These are phyloP conservation scores for Polydrusus tereticollis DNA, from an alignment of 2,888 invertebrate genomes.

Conservation along the genomic window DNA sequence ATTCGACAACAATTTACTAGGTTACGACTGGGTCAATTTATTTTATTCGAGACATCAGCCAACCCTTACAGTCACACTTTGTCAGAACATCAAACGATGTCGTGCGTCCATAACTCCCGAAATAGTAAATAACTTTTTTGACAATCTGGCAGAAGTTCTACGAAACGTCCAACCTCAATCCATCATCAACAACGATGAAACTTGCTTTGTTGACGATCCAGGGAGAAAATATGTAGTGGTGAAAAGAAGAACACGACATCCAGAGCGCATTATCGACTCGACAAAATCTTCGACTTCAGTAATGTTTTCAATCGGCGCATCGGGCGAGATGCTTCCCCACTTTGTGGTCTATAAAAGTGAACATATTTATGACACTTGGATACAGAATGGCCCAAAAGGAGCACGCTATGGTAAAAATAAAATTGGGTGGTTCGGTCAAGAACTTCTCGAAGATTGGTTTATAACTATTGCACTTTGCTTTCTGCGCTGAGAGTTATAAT, in stretches of 20 bases:
- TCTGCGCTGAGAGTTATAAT: not conserved
- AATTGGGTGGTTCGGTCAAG: conserved; percentile 45
- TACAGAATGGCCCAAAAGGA: conserved; percentile 29
- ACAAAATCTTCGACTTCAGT: conserved; percentile 41
- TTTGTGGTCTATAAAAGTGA: not conserved
- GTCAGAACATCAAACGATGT: conserved; percentile 20
- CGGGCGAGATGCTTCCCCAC: not conserved
- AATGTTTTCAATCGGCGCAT: conserved; percentile 50
- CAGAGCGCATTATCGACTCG: conserved; percentile 52
- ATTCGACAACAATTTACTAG: not conserved
- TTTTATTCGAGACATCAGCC: conserved; percentile 12
- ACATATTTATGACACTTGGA: conserved; percentile 20
- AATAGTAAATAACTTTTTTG: not conserved
- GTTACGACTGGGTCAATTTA: not conserved
- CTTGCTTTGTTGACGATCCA: conserved; percentile 61
- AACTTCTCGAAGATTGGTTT: conserved; percentile 43
- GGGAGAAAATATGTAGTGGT: conserved; percentile 55
- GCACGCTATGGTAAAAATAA: conserved; percentile 39
- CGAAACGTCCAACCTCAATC: conserved; percentile 26
- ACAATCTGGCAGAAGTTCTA: conserved; percentile 1
- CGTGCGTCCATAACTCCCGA: not conserved
- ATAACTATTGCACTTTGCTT: conserved; percentile 11
- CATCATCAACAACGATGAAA: conserved; percentile 60
- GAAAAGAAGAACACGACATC: conserved; percentile 58
- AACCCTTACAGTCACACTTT: conserved; percentile 20